Conservation (phyloP, 2,888 invertebrate species). For the Phasia obesa region DNA sequence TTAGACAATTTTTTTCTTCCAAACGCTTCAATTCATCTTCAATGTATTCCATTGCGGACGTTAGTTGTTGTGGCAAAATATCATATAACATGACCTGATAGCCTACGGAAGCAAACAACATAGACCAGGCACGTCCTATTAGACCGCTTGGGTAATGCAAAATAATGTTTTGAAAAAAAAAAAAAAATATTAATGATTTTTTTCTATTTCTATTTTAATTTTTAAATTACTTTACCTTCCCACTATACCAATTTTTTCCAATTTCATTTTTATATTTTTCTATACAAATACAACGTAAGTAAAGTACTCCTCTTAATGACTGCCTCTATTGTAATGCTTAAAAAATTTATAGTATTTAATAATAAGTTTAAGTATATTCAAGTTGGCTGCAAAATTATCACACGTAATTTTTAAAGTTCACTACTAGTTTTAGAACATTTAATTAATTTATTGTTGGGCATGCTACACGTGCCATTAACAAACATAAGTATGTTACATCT, state of each 20-base stretch:
- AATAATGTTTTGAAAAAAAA: neutral
- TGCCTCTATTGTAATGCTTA: conserved; percentile 18
- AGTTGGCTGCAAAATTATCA: conserved; percentile 1
- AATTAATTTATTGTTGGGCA: too few species aligned
- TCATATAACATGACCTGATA: conserved; percentile 96
- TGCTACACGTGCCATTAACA: too few species aligned
- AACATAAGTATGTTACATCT: too few species aligned
- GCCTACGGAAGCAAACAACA: conserved; percentile 96
- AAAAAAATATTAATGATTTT: neutral
- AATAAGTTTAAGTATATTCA: neutral
- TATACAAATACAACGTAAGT: too few species aligned
- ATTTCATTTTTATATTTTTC: conserved; percentile 78
- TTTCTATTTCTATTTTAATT: neutral
- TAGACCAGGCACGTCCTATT: conserved; percentile 98
- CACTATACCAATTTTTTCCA: conserved; percentile 89
- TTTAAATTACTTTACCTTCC: conserved; percentile 85
- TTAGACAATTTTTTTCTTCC: conserved; percentile 87
- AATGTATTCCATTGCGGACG: conserved; percentile 89
- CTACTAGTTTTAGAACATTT: too few species aligned
- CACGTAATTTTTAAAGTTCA: neutral
- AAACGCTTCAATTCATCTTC: conserved; percentile 87
- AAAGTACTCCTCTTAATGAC: conserved; percentile 4
- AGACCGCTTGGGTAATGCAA: conserved; percentile 87
- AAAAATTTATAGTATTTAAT: neutral
- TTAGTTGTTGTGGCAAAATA: conserved; percentile 88